A percentile compares a stretch with the other conserved stretches of the same genome.
Conservation (phyloP, 2,113 vertebrate genomes). For the Rana temporaria region DNA sequence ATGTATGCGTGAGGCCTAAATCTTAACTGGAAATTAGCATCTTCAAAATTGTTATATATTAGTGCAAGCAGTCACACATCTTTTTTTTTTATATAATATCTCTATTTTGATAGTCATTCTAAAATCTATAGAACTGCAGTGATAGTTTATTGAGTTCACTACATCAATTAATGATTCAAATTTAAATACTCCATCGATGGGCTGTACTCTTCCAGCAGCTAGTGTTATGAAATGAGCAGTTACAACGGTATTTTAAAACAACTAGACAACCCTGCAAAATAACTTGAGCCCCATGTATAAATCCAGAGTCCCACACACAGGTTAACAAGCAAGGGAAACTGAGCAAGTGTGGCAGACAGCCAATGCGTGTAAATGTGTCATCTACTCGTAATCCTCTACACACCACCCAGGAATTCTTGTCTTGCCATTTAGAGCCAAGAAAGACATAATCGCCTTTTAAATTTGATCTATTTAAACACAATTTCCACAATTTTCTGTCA, state of each 20-base stretch:
- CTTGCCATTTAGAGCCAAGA: constrained; percentile 25
- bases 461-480: constrained; percentile 23
- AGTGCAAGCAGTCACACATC: too few species aligned
- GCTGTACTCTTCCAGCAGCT: too few species aligned
- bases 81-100: too few species aligned
- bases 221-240: not conserved
- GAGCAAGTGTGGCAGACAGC: constrained; percentile 36
- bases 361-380: constrained; percentile 39
- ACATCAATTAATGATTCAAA: too few species aligned
- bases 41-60: too few species aligned
- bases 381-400: constrained; percentile 35
- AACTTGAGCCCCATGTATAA: not conserved
- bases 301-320: not conserved
- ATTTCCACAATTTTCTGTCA: constrained; percentile 33
- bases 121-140: too few species aligned
- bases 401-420: constrained; percentile 30
- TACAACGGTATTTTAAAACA: not conserved
- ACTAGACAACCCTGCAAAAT: not conserved
- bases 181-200: too few species aligned
- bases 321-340: constrained; percentile 21
- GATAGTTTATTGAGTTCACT: too few species aligned
- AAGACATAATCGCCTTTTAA: constrained; percentile 25
- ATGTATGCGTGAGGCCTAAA: too few species aligned
- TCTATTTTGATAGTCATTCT: too few species aligned
- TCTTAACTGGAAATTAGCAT: too few species aligned